Evolutionary conservation across 2,888 invertebrate species (phyloP).

Genomic region (Cabera pusaria): DNA sequence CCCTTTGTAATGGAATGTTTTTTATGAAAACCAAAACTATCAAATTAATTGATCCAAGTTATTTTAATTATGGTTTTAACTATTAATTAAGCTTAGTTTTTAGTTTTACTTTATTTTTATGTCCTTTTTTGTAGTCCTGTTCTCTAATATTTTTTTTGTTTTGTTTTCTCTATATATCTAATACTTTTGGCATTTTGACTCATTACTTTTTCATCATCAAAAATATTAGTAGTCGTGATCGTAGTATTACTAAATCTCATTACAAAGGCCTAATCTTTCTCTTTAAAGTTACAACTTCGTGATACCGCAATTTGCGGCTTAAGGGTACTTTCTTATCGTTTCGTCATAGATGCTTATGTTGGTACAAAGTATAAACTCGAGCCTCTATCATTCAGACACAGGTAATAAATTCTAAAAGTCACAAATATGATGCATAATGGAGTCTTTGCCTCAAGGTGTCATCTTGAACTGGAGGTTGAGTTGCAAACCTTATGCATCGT

Average conservation of each 20-base stretch:
- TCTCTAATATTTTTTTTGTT: no score
- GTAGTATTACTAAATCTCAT: constrained; percentile 4
- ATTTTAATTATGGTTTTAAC: no score
- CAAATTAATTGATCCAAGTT: no score
- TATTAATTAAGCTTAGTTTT: no score
- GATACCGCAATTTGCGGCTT: constrained; percentile 26
- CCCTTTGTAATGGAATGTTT: no score
- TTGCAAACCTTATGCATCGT: constrained; percentile 3
- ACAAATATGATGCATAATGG: constrained; percentile 71
- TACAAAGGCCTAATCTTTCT: constrained; percentile 11
- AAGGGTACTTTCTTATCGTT: constrained; percentile 33
- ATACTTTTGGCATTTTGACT: no score
- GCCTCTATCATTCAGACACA: constrained; percentile 63
- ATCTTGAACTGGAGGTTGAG: constrained; percentile 35
- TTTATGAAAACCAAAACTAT: no score
- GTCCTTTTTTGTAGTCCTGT: no score
- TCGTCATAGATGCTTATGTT: constrained; percentile 45
- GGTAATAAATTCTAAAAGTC: constrained; percentile 76
- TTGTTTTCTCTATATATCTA: no score
- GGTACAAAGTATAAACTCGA: constrained; percentile 45
- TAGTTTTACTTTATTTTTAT: no score
- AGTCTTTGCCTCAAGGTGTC: constrained; percentile 60
- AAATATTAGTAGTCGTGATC: no score
- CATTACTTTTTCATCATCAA: no score
- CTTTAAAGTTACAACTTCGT: constrained; percentile 25